phyloP scores from a whole-genome alignment of 2,888 invertebrate genomes.

The Dryadula phaetusa region DNA sequence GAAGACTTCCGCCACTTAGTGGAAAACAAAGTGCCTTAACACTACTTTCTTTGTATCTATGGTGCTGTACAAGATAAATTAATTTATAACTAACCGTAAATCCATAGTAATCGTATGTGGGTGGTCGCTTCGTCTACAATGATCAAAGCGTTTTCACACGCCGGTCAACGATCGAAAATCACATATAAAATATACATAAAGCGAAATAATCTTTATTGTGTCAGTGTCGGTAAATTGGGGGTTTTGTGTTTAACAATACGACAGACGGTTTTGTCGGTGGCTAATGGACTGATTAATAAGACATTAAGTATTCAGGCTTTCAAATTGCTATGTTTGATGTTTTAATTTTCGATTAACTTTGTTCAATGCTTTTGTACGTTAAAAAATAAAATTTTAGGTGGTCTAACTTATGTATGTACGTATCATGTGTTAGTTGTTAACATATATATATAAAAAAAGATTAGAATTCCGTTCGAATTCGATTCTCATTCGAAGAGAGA shows the following conservation, averaged over 20 bases:
- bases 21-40: too few species aligned
- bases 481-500: neutral
- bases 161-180: slow-evolving; percentile 48
- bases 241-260: slow-evolving; percentile 50
- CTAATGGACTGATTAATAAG: slow-evolving; percentile 53
- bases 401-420: neutral
- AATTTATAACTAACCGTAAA: too few species aligned
- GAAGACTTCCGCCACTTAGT: too few species aligned
- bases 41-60: too few species aligned
- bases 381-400: slow-evolving; percentile 1
- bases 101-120: slow-evolving; percentile 13
- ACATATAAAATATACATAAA: slow-evolving; percentile 46
- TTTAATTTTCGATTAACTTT: slow-evolving; percentile 32
- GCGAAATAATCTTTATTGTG: slow-evolving; percentile 47
- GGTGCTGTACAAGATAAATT: too few species aligned
- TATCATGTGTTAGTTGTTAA: neutral
- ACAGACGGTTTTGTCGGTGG: slow-evolving; percentile 49
- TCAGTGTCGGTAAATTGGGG: slow-evolving; percentile 53
- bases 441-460: neutral
- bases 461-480: too few species aligned
- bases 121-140: slow-evolving; percentile 36
- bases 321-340: slow-evolving; percentile 38
- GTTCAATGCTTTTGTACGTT: neutral
- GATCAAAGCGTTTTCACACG: slow-evolving; percentile 53
- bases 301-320: slow-evolving; percentile 40